These are phyloP conservation scores for Gymnopithys bicolor DNA, from an alignment of 2,797 vertebrate genomes.

Conservation along the genomic window DNA sequence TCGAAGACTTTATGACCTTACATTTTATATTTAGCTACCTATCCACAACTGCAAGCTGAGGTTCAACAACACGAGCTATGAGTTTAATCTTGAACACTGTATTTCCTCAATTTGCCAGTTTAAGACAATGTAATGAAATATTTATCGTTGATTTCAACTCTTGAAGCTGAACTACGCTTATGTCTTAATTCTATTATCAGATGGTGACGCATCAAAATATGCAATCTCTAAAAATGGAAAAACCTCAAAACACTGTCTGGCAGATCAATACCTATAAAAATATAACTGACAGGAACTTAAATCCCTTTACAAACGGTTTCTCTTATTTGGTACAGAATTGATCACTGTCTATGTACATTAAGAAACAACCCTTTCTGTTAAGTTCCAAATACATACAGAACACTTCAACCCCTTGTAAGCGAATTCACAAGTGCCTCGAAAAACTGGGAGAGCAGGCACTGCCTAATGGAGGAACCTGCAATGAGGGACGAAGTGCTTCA, in stretches of 20 bases:
- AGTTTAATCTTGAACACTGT: not conserved
- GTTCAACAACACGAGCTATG: not conserved
- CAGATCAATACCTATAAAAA: not conserved
- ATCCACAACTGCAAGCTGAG: not conserved
- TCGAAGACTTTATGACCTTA: not conserved
- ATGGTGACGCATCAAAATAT: not conserved
- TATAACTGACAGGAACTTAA: not conserved
- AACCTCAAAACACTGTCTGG: not conserved
- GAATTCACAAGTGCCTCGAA: not conserved
- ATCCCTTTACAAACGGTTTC: not conserved
- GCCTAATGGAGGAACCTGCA: not conserved
- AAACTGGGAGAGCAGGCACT: not conserved
- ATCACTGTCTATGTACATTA: not conserved
- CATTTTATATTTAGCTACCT: not conserved
- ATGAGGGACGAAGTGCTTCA: not conserved
- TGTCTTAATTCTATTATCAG: not conserved
- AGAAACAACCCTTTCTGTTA: rapidly evolving
- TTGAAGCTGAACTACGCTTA: not conserved
- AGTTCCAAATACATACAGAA: not conserved
- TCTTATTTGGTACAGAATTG: not conserved
- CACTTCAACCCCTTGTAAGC: not conserved
- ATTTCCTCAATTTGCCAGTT: not conserved
- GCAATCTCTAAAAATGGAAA: not conserved
- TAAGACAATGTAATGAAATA: conserved; percentile 7
- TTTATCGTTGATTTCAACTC: conserved; percentile 1